Conservation (phyloP, 2,113 vertebrate genomes). For the Sisor rabdophorus region DNA sequence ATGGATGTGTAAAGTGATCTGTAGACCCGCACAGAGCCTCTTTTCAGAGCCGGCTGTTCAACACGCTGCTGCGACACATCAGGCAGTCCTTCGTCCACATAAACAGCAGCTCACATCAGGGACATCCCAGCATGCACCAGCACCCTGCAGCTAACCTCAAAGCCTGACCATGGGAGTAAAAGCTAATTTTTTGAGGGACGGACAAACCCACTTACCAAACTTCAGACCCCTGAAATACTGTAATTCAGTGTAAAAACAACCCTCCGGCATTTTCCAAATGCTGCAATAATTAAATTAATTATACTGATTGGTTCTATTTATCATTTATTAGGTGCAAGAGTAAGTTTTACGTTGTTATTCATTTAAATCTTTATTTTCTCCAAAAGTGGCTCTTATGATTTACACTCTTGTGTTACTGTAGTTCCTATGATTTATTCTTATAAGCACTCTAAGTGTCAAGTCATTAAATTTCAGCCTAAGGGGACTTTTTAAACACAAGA, state of each 20-base stretch:
- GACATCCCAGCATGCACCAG: slow-evolving; percentile 43
- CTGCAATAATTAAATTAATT: slow-evolving; percentile 32
- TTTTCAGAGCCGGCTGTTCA: slow-evolving; percentile 64
- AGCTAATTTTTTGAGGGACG: slow-evolving; percentile 41
- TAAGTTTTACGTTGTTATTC: slow-evolving; percentile 34
- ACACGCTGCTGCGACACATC: slow-evolving; percentile 64
- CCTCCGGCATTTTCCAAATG: background rate
- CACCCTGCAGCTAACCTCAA: slow-evolving; percentile 37
- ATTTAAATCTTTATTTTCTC: slow-evolving; percentile 37
- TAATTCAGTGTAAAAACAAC: slow-evolving; percentile 27
- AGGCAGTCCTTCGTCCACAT: slow-evolving; percentile 67
- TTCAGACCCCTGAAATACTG: slow-evolving; percentile 8
- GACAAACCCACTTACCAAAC: slow-evolving; percentile 23
- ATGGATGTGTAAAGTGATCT: slow-evolving; percentile 77
- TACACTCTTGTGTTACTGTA: slow-evolving; percentile 51
- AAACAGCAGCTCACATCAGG: slow-evolving; percentile 59
- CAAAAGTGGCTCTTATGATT: slow-evolving; percentile 46
- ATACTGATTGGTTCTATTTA: slow-evolving; percentile 31
- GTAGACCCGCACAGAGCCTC: slow-evolving; percentile 71
- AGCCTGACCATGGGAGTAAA: slow-evolving; percentile 36
- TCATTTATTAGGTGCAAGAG: slow-evolving; percentile 2
- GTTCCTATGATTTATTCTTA: background rate
- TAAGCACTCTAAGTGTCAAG: slow-evolving; percentile 42
- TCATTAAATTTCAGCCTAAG: slow-evolving; percentile 51
- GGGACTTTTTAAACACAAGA: slow-evolving; percentile 40